Conservation (phyloP, 2,888 invertebrate species). For the Phortica okadai region DNA sequence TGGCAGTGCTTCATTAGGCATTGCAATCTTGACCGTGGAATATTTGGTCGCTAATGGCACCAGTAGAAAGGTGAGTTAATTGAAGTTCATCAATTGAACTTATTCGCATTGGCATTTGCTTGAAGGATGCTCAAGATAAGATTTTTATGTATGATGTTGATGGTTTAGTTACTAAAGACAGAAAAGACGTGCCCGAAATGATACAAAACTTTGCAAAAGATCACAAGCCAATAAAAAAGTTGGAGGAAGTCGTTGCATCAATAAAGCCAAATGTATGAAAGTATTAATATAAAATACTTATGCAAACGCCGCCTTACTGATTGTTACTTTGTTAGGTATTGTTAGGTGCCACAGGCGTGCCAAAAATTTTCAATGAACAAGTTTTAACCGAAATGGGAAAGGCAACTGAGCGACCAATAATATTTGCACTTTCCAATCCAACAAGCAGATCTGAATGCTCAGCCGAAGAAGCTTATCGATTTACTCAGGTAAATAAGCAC, state of each 20-base stretch:
- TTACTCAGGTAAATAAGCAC: constrained; percentile 49
- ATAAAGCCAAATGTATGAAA: constrained; percentile 52
- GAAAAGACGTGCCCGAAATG: background rate
- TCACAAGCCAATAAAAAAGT: background rate
- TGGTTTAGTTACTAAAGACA: constrained; percentile 44
- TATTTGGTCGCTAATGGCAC: constrained; percentile 39
- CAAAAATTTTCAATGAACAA: constrained; percentile 52
- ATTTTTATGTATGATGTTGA: constrained; percentile 50
- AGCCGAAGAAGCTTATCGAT: constrained; percentile 56
- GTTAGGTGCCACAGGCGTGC: constrained; percentile 53
- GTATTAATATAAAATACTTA: background rate
- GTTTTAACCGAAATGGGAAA: constrained; percentile 47
- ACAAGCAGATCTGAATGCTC: constrained; percentile 58
- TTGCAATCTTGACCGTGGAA: constrained; percentile 41
- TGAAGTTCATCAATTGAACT: background rate
- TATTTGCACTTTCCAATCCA: constrained; percentile 61
- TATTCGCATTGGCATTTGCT: background rate
- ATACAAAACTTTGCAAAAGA: constrained; percentile 46
- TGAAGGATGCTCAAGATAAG: constrained; percentile 35
- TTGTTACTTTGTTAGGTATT: constrained; percentile 20
- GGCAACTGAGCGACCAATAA: constrained; percentile 50
- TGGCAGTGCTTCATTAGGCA: constrained; percentile 56
- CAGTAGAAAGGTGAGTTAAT: background rate
- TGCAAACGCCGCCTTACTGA: no score
- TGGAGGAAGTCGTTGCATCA: constrained; percentile 41